Evolutionary conservation across 1,140 invertebrate species (phyloP).

Genomic region (Caenorhabditis briggsae): DNA sequence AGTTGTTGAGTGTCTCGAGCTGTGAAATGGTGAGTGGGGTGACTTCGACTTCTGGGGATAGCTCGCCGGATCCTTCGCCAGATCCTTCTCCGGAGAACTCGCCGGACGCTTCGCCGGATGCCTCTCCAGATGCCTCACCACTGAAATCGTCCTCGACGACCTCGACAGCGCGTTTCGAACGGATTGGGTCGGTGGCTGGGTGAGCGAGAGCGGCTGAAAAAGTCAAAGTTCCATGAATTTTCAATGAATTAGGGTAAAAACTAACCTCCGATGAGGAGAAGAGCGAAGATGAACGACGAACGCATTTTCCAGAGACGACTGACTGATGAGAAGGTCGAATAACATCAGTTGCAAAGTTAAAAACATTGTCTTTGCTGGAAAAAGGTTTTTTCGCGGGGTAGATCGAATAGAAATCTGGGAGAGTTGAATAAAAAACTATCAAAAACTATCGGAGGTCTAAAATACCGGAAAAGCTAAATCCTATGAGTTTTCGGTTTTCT

Average conservation of each 20-base stretch:
- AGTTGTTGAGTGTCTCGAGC: conserved; percentile 19
- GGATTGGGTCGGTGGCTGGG: neutral
- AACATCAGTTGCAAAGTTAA: neutral
- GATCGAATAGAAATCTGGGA: no score
- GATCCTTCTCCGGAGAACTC: neutral
- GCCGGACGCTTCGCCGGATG: conserved; percentile 7
- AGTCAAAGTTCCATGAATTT: neutral
- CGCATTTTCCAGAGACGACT: conserved; percentile 11
- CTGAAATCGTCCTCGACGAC: neutral
- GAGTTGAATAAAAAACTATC: no score
- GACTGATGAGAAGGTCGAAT: neutral
- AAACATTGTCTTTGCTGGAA: neutral
- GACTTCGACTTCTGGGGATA: neutral
- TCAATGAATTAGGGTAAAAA: neutral
- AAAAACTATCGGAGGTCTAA: no score
- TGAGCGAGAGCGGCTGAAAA: conserved; percentile 10
- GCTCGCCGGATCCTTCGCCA: conserved; percentile 15
- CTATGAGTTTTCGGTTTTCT: no score
- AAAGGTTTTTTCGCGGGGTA: no score
- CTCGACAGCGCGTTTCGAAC: conserved; percentile 1
- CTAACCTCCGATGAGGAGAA: conserved; percentile 42
- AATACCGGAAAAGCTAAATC: no score
- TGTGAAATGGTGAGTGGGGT: neutral
- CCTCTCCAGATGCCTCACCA: neutral
- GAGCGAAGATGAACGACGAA: neutral